These are phyloP conservation scores for Hydropotes inermis DNA, from an alignment of 2,113 vertebrate species.

Conservation along the genomic window DNA sequence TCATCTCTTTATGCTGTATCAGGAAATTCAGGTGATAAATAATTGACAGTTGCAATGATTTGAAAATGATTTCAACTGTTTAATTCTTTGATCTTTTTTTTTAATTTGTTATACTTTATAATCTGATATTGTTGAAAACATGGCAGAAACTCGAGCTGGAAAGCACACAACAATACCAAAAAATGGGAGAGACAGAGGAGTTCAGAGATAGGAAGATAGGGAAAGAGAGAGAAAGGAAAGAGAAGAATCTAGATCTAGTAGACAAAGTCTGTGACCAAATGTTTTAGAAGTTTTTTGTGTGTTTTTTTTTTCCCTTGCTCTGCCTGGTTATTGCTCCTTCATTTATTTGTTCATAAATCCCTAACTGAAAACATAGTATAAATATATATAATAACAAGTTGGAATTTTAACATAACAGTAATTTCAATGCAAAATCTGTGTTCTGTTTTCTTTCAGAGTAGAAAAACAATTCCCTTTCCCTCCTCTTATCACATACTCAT, in stretches of 20 bases:
- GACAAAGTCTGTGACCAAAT: neutral
- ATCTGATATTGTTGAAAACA: neutral
- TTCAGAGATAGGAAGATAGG: neutral
- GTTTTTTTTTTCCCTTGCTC: neutral
- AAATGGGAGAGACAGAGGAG: neutral
- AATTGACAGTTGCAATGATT: neutral
- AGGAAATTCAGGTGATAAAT: neutral
- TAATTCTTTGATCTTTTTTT: neutral
- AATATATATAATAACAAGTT: neutral
- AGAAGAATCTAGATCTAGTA: neutral
- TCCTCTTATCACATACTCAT: neutral
- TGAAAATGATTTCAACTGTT: neutral
- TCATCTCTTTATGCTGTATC: neutral
- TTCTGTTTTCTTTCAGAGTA: constrained; percentile 6
- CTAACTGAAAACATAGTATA: neutral
- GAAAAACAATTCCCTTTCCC: neutral
- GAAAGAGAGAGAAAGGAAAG: neutral
- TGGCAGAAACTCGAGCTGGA: neutral
- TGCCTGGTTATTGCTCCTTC: neutral
- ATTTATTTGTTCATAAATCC: neutral
- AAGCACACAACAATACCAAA: neutral
- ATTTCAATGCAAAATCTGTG: neutral
- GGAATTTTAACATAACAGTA: neutral
- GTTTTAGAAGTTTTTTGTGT: neutral
- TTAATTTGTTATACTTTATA: neutral